Base-by-base conservation (phyloP, 2,797 vertebrate species). In the Melopsittacus undulatus region DNA sequence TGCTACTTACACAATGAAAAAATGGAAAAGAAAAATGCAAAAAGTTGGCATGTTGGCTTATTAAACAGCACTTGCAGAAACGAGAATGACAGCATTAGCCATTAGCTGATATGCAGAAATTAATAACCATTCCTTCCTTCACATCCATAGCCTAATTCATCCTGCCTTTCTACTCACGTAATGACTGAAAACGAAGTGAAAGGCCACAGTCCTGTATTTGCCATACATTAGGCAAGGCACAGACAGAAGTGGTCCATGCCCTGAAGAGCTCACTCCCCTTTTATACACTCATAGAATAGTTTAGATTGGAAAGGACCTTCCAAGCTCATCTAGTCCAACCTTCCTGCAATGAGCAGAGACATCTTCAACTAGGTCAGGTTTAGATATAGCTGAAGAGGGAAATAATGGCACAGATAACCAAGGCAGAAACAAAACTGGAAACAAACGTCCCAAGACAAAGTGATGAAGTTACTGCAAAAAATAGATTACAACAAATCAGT, bases 211-310 rank as follows among this genome's bases (percentile, higher is more conserved):
- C 18, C 46, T 2, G 5, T 4, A 3, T 30, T 3, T 38, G 76
- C 40, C 69, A 7, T 2, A 0, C 2, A 5, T 62, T 8, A 1
- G 6, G 34, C n/a, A 7, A 4, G 16, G 63, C 8, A 6, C 8
- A 7, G 46, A 6, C 32, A n/a, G 32, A 22, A 38, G 8, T 0
- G 3, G 11, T 22, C 56, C 15, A 1, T 10, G 38, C 45, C 64
- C 74, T 5, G 2, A 4, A 20, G n/a, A 67, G 48, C 84, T 57
- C 22, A 8, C 23, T 42, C 22, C 8, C 12, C 46, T 54, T 59
- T 29, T 34, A 57, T 9, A 34, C 22, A 57, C 34, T 34, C 56
- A 57, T 7, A 24, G n/a, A 34, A 57, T 16, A 34, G 22, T 34
- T 57, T 7, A 57, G 56, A 23, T 57, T 57, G n/a, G n/a, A 57